Percentiles rank a stretch among this genome's conserved stretches.
phyloP scores from a whole-genome alignment of 53 echinoderm and acorn worm genomes.

The Stichopus horrens region DNA sequence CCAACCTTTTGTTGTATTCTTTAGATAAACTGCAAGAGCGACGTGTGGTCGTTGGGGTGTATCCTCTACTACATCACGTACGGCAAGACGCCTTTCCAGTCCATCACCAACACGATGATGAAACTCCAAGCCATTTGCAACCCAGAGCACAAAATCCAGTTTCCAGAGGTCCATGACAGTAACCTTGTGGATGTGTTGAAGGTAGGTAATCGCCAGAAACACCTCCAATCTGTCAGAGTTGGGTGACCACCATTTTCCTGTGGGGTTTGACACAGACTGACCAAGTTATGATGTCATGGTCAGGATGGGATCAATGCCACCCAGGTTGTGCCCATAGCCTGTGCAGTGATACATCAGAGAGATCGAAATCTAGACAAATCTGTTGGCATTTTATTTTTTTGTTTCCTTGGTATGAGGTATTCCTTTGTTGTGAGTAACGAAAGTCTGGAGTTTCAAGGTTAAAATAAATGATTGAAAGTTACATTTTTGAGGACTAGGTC shows the following conservation, averaged over 20 bases:
- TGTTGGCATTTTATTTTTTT: too few relatives aligned
- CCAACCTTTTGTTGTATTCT: neutral
- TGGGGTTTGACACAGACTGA: too few relatives aligned
- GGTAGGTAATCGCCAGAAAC: conserved; percentile 26
- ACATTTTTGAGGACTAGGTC: too few relatives aligned
- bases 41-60: conserved; percentile 94
- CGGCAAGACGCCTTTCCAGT: conserved; percentile 94
- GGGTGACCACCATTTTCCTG: too few relatives aligned
- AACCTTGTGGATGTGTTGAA: conserved; percentile 75
- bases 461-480: too few relatives aligned
- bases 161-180: conserved; percentile 69
- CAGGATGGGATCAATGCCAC: neutral
- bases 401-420: too few relatives aligned
- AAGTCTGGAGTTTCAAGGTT: too few relatives aligned
- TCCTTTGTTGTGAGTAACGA: too few relatives aligned
- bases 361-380: too few relatives aligned
- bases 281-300: neutral
- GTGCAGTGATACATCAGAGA: too few relatives aligned
- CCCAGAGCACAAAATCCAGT: conserved; percentile 73
- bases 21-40: conserved; percentile 96
- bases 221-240: too few relatives aligned
- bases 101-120: conserved; percentile 70
- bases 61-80: conserved; percentile 94
- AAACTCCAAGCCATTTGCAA: conserved; percentile 96
- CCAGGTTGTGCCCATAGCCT: too few relatives aligned